Evolutionary conservation across 2,888 invertebrate species (phyloP).

Genomic region (Helobdella robusta): DNA sequence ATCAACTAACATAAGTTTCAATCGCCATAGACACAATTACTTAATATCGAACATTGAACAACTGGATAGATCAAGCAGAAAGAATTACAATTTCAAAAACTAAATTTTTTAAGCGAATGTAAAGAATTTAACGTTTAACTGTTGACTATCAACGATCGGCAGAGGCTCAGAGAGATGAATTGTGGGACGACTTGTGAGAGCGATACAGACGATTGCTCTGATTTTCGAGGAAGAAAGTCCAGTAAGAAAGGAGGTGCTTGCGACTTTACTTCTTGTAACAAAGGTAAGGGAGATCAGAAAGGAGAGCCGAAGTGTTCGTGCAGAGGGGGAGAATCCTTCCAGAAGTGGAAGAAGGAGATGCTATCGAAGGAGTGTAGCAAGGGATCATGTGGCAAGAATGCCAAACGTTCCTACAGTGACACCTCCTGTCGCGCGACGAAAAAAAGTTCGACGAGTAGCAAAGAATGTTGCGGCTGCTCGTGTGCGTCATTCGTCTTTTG

Average conservation of each 20-base stretch:
- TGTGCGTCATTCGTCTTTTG: conserved; percentile 15
- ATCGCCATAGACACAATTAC: not conserved
- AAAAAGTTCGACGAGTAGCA: not conserved
- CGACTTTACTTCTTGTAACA: too few relatives aligned
- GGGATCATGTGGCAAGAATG: not conserved
- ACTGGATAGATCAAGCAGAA: too few relatives aligned
- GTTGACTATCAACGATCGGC: too few relatives aligned
- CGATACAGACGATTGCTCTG: not conserved
- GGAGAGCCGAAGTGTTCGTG: conserved; percentile 10
- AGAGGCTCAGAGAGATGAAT: too few relatives aligned
- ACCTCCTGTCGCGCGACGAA: conserved; percentile 4
- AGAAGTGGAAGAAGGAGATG: conserved; percentile 23
- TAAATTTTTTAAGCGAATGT: too few relatives aligned
- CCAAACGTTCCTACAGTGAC: not conserved
- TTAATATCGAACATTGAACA: too few relatives aligned
- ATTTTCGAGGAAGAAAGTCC: not conserved
- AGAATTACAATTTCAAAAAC: too few relatives aligned
- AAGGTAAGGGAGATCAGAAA: too few relatives aligned
- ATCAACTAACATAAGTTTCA: too few relatives aligned
- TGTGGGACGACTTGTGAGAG: too few relatives aligned
- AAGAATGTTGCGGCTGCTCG: conserved; percentile 7
- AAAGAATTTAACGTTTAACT: too few relatives aligned
- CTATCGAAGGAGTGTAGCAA: not conserved
- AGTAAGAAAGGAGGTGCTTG: too few relatives aligned
- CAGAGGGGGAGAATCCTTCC: conserved; percentile 12